These are phyloP conservation scores for Thecocarcelia acutangulata DNA, from an alignment of 2,888 invertebrate species.

Conservation along the genomic window DNA sequence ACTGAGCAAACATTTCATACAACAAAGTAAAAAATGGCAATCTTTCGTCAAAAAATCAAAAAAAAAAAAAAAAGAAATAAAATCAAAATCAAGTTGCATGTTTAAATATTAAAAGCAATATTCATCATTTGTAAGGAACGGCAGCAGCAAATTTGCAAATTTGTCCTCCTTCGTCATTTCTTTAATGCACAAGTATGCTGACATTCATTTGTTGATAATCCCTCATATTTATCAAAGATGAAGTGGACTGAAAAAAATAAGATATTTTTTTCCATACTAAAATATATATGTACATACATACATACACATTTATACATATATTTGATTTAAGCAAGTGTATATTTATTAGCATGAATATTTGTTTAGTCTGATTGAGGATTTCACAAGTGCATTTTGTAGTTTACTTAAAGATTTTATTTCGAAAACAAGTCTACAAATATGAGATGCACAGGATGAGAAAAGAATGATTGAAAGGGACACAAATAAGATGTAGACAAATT, in stretches of 20 bases:
- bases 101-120: constrained; percentile 64
- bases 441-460: too few relatives aligned
- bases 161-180: constrained; percentile 49
- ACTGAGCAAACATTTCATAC: constrained; percentile 57
- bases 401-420: constrained; percentile 65
- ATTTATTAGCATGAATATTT: constrained; percentile 75
- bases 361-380: constrained; percentile 82
- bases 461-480: constrained; percentile 1
- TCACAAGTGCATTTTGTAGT: constrained; percentile 74
- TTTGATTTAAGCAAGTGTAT: constrained; percentile 10
- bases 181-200: constrained; percentile 48
- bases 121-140: constrained; percentile 34
- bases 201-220: constrained; percentile 73
- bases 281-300: neutral
- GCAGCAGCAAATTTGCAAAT: neutral
- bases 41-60: constrained; percentile 27
- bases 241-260: constrained; percentile 5
- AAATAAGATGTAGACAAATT: constrained; percentile 54
- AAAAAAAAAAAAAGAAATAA: neutral
- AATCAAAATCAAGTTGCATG: constrained; percentile 60
- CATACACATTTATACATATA: constrained; percentile 10
- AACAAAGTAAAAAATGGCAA: constrained; percentile 31
- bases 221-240: constrained; percentile 75
- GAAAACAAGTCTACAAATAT: too few relatives aligned
- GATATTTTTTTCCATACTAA: too few relatives aligned